Base-by-base conservation (phyloP, 2,888 invertebrate genomes). In the Cyaniris semiargus region DNA sequence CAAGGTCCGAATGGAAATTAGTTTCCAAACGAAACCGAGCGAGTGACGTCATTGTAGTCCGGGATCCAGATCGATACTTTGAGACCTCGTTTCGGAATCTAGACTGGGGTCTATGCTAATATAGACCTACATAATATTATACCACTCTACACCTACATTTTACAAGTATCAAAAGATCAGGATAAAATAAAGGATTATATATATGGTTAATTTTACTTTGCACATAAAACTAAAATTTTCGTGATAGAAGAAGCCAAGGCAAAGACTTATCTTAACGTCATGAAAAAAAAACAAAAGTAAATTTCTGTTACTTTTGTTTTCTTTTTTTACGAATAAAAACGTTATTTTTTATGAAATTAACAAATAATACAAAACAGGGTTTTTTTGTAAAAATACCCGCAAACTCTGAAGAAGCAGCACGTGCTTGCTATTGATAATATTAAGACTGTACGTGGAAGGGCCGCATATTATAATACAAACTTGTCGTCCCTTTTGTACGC, bases 11-110 rank as follows among this genome's bases (percentile, higher is more conserved):
- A 66, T 66, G 66, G 66, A 66, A 66, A 66, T 66, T 66, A 27
- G 15, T 66, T 66, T 15, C 66, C 66, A 31, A 66, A 66, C 23
- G 60, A 23, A 66, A 66, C 23, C 66, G 27, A 27, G 66, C 66
- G 6, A 66, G 66, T 66, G 66, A 66, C 66, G 66, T 66, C 66
- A 66, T 27, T 66, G 27, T 31, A 66, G 66, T 27, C 66, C 27
- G 60, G 66, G 27, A 27, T 66, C 66, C 66, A 66, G 66, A 66
- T 66, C 66, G 66, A 66, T 66, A 66, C 27, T 66, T 66, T 66
- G 15, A 66, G 66, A 66, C 66, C 66, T 66, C 21, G 66, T 27
- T 66, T 66, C 27, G 27, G 66, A 66, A 66, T 27, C 15, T 66
- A 66, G 13, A 66, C 27, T 31, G 6, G 27, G 66, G 27, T 66